Evolutionary conservation across 2,888 invertebrate genomes (phyloP).

Genomic region (Drosophila pseudotakahashii): DNA sequence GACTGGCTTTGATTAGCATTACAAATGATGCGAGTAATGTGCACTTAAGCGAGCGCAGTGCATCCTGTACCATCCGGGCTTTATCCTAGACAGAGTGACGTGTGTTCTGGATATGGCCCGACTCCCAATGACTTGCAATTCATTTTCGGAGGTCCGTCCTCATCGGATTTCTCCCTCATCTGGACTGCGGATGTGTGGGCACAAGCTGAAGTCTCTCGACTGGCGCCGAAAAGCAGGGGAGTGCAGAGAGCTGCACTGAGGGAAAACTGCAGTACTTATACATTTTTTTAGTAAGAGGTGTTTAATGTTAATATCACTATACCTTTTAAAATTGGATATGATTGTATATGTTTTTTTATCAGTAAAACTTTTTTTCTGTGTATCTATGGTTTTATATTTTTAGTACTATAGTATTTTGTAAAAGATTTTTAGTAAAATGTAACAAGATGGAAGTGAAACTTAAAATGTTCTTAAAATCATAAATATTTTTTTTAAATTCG

Average conservation of each 20-base stretch:
- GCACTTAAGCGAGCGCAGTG: conserved; percentile 75
- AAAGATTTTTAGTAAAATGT: too few relatives aligned
- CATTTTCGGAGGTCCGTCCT: conserved; percentile 62
- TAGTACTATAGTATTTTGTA: too few relatives aligned
- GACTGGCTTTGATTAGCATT: conserved; percentile 75
- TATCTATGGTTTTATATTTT: too few relatives aligned
- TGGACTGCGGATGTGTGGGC: conserved; percentile 65
- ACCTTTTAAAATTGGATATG: too few relatives aligned
- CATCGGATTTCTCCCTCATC: conserved; percentile 19
- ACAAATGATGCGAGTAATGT: conserved; percentile 79
- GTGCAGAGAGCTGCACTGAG: conserved; percentile 1
- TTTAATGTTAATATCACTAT: too few relatives aligned
- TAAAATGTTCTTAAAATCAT: too few relatives aligned
- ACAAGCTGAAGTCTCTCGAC: conserved; percentile 34
- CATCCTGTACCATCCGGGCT: conserved; percentile 50
- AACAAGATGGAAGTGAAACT: too few relatives aligned
- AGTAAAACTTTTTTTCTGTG: too few relatives aligned
- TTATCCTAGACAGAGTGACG: conserved; percentile 81
- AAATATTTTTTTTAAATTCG: too few relatives aligned
- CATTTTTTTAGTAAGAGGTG: neutral
- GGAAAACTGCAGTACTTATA: neutral
- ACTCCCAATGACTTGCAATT: conserved; percentile 76
- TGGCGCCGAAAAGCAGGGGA: conserved; percentile 45
- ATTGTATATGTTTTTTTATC: too few relatives aligned
- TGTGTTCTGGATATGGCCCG: conserved; percentile 76